phyloP scores from a whole-genome alignment of 2,888 invertebrate genomes.

The Drosophila nr. fundita region DNA sequence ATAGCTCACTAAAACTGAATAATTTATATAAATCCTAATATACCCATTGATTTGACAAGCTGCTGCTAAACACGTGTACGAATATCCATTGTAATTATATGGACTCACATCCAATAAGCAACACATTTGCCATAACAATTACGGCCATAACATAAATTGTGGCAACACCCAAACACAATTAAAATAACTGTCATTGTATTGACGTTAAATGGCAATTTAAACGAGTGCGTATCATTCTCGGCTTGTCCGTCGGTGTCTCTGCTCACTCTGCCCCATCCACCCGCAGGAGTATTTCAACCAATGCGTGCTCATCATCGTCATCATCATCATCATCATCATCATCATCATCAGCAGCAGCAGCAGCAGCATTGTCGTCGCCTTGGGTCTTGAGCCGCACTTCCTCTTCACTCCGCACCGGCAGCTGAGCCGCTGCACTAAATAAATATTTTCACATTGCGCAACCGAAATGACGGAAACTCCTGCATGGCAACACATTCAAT shows the following conservation, averaged over 20 bases:
- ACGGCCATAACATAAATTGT: slow-evolving; percentile 77
- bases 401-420: slow-evolving; percentile 61
- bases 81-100: slow-evolving; percentile 11
- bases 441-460: slow-evolving; percentile 68
- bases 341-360: slow-evolving; percentile 26
- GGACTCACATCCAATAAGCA: slow-evolving; percentile 27
- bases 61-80: slow-evolving; percentile 1
- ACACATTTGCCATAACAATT: slow-evolving; percentile 67
- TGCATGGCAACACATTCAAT: slow-evolving; percentile 61
- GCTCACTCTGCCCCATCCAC: slow-evolving; percentile 17
- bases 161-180: slow-evolving; percentile 80
- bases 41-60: slow-evolving; percentile 7
- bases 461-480: slow-evolving; percentile 45
- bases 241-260: slow-evolving; percentile 21
- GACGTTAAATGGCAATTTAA: slow-evolving; percentile 83
- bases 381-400: slow-evolving; percentile 57
- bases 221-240: slow-evolving; percentile 78
- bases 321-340: slow-evolving; percentile 32
- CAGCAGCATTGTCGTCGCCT: slow-evolving; percentile 41
- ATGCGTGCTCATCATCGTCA: slow-evolving; percentile 22
- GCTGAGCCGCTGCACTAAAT: slow-evolving; percentile 50
- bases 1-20: not conserved
- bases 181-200: slow-evolving; percentile 82
- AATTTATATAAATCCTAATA: not conserved
- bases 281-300: slow-evolving; percentile 33